Base-by-base conservation (phyloP, 1,140 invertebrate genomes). In the Mamestra configurata region DNA sequence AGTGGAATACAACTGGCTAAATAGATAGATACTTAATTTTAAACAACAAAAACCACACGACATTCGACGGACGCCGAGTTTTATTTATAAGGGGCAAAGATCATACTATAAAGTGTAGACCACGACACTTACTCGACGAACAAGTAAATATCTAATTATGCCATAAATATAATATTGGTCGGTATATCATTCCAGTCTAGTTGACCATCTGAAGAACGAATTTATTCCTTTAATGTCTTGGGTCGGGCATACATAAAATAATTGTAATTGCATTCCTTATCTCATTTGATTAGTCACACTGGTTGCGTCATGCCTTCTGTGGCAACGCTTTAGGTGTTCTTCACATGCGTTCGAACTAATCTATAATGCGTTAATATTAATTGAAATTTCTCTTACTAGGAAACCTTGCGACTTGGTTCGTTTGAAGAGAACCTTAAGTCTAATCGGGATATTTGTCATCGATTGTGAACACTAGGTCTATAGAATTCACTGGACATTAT, bases 221-320 rank as follows among this genome's bases (percentile, higher is more conserved):
- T 72, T 53, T 53, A 72, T 73, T 59, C 35, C 51, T 73, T 55
- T 51, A 71, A 68, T 68, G 79, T 53, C 57, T 37, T 31, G 15
- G 27, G 24, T 37, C 51, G 68, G 78, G 43, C 79, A 84, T 85
- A 83, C 88, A 87, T 88, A 86, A 89, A 89, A 89, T 90, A 86
- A 91, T 90, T 89, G 82, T 92, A 89, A 91, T 92, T 89, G 89
- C 84, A 86, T 89, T 87, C 84, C 85, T 90, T 92, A 91, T 91
- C 90, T 90, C 79, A 79, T 91, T 86, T 87, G 87, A 93, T 92
- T 93, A 92, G 88, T 93, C 91, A 93, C 81, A 80, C 78, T 46
- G 80, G 80, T 90, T 92, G 86, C 90, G 86, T 89, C 86, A 89
- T 87, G 79, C 86, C 82, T 87, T 86, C 79, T 77, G 70, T 68